Conservation (phyloP, 2,797 vertebrate genomes). For the Gallirallus australis region DNA sequence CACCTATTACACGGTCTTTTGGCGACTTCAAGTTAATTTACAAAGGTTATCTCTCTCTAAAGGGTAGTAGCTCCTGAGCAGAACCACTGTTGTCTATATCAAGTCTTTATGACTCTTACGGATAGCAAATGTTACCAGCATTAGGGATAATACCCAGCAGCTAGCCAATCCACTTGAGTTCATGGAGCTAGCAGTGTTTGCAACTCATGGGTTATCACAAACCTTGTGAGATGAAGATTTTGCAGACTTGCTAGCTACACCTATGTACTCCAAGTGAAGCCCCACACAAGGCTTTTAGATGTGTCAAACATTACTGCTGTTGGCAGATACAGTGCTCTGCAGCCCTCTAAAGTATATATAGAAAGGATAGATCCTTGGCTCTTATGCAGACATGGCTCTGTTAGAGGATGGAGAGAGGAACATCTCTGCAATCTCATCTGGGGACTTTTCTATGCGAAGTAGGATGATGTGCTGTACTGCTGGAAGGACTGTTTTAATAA, state of each 20-base stretch:
- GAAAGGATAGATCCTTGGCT: not conserved
- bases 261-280: not conserved
- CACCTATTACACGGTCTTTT: not conserved
- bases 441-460: rapidly evolving
- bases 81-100: not conserved
- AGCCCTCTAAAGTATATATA: not conserved
- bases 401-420: not conserved
- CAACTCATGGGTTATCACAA: not conserved
- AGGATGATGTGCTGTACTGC: not conserved
- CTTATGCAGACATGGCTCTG: rapidly evolving
- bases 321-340: not conserved
- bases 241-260: not conserved
- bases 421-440: not conserved
- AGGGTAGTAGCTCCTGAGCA: not conserved
- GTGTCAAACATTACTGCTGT: not conserved
- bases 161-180: not conserved
- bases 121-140: not conserved
- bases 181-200: not conserved
- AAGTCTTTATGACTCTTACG: not conserved
- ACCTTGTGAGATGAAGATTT: not conserved
- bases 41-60: not conserved
- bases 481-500: not conserved
- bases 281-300: not conserved
- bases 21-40: not conserved
- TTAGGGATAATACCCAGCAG: not conserved